Evolutionary conservation across 2,888 invertebrate species (phyloP).

Genomic region (Fragum whitleyi): DNA sequence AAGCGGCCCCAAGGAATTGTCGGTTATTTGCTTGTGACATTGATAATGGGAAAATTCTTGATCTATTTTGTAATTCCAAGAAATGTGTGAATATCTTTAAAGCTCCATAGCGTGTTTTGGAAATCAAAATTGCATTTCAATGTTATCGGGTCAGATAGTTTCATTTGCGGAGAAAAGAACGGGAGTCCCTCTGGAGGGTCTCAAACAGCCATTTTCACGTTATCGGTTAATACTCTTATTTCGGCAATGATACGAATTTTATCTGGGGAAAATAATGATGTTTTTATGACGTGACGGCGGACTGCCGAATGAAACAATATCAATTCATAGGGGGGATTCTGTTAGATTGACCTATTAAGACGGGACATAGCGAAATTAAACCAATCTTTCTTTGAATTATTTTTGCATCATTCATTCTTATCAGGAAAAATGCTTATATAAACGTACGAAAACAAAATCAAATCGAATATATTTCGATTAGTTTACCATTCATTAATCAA

Average conservation of each 20-base stretch:
- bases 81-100: slow-evolving; percentile 64
- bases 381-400: not conserved
- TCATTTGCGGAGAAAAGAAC: slow-evolving; percentile 58
- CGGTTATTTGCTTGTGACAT: slow-evolving; percentile 63
- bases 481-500: too few relatives aligned
- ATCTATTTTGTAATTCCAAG: slow-evolving; percentile 69
- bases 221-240: slow-evolving; percentile 63
- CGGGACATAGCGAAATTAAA: not conserved
- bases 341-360: slow-evolving; percentile 67
- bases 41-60: slow-evolving; percentile 67
- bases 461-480: too few relatives aligned
- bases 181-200: slow-evolving; percentile 29
- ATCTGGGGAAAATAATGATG: slow-evolving; percentile 66
- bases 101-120: slow-evolving; percentile 62
- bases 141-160: slow-evolving; percentile 68
- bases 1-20: slow-evolving; percentile 58
- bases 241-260: slow-evolving; percentile 63
- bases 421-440: too few relatives aligned
- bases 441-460: too few relatives aligned
- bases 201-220: slow-evolving; percentile 52
- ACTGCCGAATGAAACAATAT: slow-evolving; percentile 44
- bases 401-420: too few relatives aligned
- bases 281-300: slow-evolving; percentile 67
- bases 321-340: slow-evolving; percentile 48
- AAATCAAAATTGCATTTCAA: slow-evolving; percentile 67